Conservation (phyloP, 2,113 vertebrate genomes). For the Phaethon lepturus region DNA sequence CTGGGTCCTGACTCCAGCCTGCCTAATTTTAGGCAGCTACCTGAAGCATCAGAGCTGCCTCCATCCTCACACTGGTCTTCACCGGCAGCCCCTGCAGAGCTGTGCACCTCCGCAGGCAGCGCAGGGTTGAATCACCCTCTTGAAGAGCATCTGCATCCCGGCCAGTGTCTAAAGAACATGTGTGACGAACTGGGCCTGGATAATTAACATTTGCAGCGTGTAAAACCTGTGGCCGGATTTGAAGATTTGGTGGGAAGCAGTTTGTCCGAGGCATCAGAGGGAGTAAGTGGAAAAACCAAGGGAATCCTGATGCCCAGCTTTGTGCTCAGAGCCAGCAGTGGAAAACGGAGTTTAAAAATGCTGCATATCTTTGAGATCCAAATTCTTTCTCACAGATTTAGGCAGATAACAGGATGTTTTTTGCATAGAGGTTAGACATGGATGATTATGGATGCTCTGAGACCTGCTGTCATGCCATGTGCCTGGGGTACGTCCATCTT, state of each 20-base stretch:
- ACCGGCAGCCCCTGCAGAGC: neutral
- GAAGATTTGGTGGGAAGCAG: neutral
- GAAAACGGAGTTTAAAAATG: neutral
- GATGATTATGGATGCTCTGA: neutral
- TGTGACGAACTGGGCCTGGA: neutral
- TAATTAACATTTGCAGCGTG: neutral
- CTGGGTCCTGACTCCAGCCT: neutral
- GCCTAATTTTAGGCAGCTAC: neutral
- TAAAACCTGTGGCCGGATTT: neutral
- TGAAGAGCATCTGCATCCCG: neutral
- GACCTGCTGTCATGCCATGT: neutral
- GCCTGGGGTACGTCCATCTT: neutral
- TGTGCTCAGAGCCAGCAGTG: neutral
- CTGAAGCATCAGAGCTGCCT: neutral
- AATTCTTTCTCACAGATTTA: constrained; percentile 1
- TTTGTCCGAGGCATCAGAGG: neutral
- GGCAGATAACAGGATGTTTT: neutral
- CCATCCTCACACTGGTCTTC: accelerated
- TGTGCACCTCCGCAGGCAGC: neutral
- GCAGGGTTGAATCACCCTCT: accelerated
- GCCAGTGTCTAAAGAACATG: neutral
- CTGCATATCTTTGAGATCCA: neutral
- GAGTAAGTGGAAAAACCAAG: neutral
- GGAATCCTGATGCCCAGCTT: neutral
- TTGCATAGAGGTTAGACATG: constrained; percentile 55